Conservation (phyloP, 64 coral and sea anemone genomes). For the Pocillopora damicornis region DNA sequence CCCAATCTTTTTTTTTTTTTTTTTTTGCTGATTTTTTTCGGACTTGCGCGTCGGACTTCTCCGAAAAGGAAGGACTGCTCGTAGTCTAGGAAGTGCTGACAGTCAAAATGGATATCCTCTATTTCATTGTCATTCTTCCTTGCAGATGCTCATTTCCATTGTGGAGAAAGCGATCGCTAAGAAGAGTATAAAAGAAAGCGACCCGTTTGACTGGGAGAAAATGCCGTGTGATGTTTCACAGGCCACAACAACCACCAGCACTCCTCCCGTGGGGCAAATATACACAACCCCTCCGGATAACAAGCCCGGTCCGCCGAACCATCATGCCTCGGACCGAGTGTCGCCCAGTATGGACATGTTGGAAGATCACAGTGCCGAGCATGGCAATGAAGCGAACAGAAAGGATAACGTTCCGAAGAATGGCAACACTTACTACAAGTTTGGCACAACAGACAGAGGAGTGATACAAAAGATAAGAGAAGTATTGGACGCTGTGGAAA, state of each 20-base stretch:
- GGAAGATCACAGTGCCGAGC: constrained; percentile 58
- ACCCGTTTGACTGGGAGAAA: constrained; percentile 94
- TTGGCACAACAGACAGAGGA: constrained; percentile 60
- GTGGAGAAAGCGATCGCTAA: constrained; percentile 78
- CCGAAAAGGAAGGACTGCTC: no score
- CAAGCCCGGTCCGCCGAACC: constrained; percentile 47
- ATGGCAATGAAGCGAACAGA: constrained; percentile 57
- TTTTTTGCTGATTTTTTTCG: no score
- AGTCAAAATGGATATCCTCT: no score
- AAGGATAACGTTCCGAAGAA: constrained; percentile 16
- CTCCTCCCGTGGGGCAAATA: constrained; percentile 69
- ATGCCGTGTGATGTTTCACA: constrained; percentile 63
- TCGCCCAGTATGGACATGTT: constrained; percentile 63
- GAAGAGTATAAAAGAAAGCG: constrained; percentile 77
- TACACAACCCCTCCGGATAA: constrained; percentile 76
- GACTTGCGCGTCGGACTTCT: no score
- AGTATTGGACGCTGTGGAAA: constrained; percentile 79
- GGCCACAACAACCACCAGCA: constrained; percentile 88
- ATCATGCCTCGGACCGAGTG: constrained; percentile 47
- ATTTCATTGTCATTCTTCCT: background rate
- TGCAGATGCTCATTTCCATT: constrained; percentile 62
- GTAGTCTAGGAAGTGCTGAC: no score
- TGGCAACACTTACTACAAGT: constrained; percentile 21
- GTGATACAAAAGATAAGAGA: constrained; percentile 89
- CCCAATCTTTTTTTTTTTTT: no score